Evolutionary conservation across 1,140 invertebrate genomes (phyloP).

Genomic region (Meloidogyne floridensis): DNA sequence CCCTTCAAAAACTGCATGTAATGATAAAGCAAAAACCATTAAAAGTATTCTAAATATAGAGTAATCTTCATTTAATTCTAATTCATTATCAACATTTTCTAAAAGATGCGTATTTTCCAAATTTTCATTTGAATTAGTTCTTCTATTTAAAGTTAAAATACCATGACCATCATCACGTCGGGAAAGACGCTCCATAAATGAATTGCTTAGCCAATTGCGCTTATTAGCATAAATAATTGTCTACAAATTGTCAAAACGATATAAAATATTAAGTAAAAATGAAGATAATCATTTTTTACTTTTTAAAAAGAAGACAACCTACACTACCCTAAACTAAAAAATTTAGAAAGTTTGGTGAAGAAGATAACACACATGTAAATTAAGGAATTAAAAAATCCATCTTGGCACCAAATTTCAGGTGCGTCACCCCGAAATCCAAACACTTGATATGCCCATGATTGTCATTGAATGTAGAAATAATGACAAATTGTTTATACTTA

Average conservation of each 20-base stretch:
- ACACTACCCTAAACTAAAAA: no score
- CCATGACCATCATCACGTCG: conserved; percentile 27
- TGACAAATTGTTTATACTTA: not conserved
- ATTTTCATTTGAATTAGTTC: not conserved
- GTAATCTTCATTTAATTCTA: conserved; percentile 44
- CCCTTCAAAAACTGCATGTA: conserved; percentile 63
- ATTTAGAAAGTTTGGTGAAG: no score
- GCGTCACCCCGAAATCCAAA: no score
- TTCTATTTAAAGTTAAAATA: not conserved
- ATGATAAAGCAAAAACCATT: conserved; percentile 57
- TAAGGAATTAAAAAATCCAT: no score
- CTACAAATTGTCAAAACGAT: conserved; percentile 26
- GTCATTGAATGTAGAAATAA: no score
- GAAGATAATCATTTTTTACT: no score
- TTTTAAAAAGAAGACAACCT: no score
- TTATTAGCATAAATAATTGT: conserved; percentile 53
- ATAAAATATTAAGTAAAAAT: no score
- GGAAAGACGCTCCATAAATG: not conserved
- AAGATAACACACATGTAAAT: no score
- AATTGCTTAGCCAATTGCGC: conserved; percentile 43
- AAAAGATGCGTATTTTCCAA: conserved; percentile 24
- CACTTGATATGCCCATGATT: no score
- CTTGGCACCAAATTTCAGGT: no score
- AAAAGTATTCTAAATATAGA: conserved; percentile 54
- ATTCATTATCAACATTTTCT: conserved; percentile 20